Percentiles rank a stretch among this genome's conserved stretches.
These are phyloP conservation scores for Edolisoma coerulescens DNA, from an alignment of 2,113 vertebrate species.

Conservation along the genomic window DNA sequence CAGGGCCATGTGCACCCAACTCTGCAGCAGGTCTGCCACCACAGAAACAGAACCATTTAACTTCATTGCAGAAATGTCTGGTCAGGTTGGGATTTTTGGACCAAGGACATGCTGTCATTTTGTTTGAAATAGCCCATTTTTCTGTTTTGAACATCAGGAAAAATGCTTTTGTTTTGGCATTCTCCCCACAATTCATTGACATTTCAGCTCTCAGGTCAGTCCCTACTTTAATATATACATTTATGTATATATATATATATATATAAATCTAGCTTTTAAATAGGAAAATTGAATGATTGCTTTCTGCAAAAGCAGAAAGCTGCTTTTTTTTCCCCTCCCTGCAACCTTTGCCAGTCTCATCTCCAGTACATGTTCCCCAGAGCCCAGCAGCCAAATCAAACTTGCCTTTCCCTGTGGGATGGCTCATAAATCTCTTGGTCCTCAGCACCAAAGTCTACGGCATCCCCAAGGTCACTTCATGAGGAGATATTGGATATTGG, in stretches of 20 bases:
- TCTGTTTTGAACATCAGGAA: not conserved
- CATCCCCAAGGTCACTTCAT: not conserved
- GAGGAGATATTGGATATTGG: not conserved
- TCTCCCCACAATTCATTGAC: not conserved
- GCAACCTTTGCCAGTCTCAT: not conserved
- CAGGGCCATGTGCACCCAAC: not conserved
- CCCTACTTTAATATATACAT: not conserved
- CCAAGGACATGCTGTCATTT: not conserved
- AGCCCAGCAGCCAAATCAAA: not conserved
- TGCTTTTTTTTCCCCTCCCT: not conserved
- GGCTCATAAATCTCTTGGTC: not conserved
- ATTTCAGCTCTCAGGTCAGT: not conserved
- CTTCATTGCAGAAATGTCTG: not conserved
- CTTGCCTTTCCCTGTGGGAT: not conserved
- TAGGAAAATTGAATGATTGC: not conserved
- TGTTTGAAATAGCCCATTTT: not conserved
- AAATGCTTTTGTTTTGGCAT: not conserved
- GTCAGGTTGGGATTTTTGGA: not conserved
- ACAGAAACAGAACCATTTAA: accelerated
- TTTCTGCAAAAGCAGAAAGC: not conserved
- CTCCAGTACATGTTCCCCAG: accelerated
- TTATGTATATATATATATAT: too few relatives aligned
- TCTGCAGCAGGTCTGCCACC: accelerated
- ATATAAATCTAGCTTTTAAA: not conserved
- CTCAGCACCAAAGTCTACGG: not conserved